Percentiles rank a stretch among this genome's conserved stretches.
Conservation (phyloP, 1,140 invertebrate genomes). For the Brachionus calyciflorus region DNA sequence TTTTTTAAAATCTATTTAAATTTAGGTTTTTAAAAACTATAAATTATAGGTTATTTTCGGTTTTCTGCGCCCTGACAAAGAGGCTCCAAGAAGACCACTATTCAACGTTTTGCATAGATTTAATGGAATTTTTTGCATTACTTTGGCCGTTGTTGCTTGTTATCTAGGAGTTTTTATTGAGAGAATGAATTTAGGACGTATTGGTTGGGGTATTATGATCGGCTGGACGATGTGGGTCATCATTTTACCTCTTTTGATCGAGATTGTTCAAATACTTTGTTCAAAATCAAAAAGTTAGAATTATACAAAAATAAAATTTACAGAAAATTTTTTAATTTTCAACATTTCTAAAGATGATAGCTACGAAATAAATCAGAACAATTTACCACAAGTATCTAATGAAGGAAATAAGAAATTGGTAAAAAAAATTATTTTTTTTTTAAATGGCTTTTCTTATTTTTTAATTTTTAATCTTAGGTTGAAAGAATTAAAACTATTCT, state of each 20-base stretch:
- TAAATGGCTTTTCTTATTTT: neutral
- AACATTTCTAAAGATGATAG: too few relatives aligned
- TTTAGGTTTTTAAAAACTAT: neutral
- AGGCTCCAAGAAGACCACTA: neutral
- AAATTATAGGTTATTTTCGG: neutral
- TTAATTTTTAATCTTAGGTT: neutral
- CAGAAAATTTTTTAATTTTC: too few relatives aligned
- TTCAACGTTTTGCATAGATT: slow-evolving; percentile 28
- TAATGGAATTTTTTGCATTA: neutral
- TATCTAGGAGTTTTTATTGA: slow-evolving; percentile 35
- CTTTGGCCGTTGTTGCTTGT: neutral
- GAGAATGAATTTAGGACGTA: slow-evolving; percentile 19
- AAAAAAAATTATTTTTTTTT: too few relatives aligned
- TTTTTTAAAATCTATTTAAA: neutral
- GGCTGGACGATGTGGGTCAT: slow-evolving; percentile 23
- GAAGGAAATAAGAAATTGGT: slow-evolving; percentile 4
- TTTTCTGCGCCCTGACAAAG: slow-evolving; percentile 30
- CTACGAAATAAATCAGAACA: too few relatives aligned
- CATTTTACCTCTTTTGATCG: slow-evolving; percentile 14
- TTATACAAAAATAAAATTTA: neutral
- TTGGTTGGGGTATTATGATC: slow-evolving; percentile 31
- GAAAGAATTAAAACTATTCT: slow-evolving; percentile 9
- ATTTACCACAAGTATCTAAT: neutral
- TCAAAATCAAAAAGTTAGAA: neutral
- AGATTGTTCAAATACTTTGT: neutral